Percentiles rank a stretch among this genome's conserved stretches.
Conservation (phyloP, 2,113 vertebrate genomes). For the Daubentonia madagascariensis region DNA sequence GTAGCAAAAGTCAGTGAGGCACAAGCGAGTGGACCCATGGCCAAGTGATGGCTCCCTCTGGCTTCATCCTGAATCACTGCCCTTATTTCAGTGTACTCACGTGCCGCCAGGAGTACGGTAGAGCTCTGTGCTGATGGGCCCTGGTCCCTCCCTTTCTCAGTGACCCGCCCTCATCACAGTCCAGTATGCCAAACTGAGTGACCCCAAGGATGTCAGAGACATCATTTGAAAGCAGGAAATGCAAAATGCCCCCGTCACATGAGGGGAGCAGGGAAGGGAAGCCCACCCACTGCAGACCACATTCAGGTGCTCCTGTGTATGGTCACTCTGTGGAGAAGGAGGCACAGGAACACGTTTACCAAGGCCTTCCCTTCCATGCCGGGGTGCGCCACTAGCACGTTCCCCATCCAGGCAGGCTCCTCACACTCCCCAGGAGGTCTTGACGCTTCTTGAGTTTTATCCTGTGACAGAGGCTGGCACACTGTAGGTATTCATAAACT, state of each 20-base stretch:
- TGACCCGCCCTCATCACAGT: not conserved
- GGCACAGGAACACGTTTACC: not conserved
- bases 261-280: not conserved
- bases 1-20: not conserved
- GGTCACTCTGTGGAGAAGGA: not conserved
- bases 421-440: not conserved
- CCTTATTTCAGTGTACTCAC: not conserved
- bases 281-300: not conserved
- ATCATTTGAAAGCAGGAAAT: not conserved
- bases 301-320: not conserved
- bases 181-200: not conserved
- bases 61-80: not conserved
- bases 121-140: not conserved
- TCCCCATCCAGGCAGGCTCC: not conserved
- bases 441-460: not conserved
- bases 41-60: not conserved
- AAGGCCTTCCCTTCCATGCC: not conserved
- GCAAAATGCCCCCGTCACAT: not conserved
- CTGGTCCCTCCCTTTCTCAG: not conserved
- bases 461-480: not conserved
- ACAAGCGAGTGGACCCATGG: rapidly evolving
- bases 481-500: not conserved
- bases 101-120: not conserved
- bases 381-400: too few species aligned
- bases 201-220: not conserved